Evolutionary conservation across 2,888 invertebrate species (phyloP).

Genomic region (Lithodes maja): DNA sequence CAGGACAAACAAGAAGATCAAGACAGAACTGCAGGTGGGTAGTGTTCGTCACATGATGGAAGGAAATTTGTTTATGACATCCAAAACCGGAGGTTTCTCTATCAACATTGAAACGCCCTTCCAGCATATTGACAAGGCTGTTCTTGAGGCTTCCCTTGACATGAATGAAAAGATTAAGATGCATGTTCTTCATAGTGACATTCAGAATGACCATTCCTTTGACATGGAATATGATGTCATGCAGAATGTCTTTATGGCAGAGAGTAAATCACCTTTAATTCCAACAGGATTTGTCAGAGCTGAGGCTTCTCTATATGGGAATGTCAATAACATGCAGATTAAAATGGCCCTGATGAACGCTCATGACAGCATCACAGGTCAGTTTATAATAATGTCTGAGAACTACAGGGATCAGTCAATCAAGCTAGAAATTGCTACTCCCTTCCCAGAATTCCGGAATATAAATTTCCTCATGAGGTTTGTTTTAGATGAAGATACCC

Average conservation of each 20-base stretch:
- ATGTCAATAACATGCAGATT: constrained; percentile 23
- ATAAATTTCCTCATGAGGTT: constrained; percentile 5
- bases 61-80: constrained; percentile 19
- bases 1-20: not conserved
- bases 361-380: constrained; percentile 28
- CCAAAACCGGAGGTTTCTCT: constrained; percentile 28
- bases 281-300: constrained; percentile 44
- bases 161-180: constrained; percentile 29
- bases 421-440: constrained; percentile 45
- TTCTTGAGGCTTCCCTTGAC: constrained; percentile 33
- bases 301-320: constrained; percentile 39
- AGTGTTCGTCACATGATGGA: constrained; percentile 29
- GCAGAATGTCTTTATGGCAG: constrained; percentile 22
- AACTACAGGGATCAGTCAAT: constrained; percentile 3
- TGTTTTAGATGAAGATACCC: not conserved
- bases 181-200: constrained; percentile 10
- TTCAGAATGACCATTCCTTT: constrained; percentile 42
- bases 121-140: constrained; percentile 48
- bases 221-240: constrained; percentile 32
- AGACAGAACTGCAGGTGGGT: constrained; percentile 38
- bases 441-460: constrained; percentile 43
- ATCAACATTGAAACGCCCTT: constrained; percentile 43
- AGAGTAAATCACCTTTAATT: constrained; percentile 46
- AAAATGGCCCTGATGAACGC: constrained; percentile 46
- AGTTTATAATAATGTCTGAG: constrained; percentile 10